Evolutionary conservation across 2,888 invertebrate species (phyloP).

Genomic region (Cephus spinipes): DNA sequence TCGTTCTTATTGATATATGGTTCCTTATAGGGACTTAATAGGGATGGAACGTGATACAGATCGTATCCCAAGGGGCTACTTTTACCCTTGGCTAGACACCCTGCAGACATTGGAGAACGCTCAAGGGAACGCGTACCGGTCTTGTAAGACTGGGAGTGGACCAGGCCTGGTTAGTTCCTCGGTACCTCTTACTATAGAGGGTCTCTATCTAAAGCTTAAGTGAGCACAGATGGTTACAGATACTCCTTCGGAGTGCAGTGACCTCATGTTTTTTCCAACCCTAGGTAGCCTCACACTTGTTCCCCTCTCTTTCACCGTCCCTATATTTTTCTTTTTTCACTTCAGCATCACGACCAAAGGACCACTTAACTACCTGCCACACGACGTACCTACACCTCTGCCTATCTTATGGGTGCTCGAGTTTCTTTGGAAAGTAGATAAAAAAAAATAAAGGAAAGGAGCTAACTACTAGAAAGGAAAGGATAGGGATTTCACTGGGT

Average conservation of each 20-base stretch:
- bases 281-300: constrained; percentile 8
- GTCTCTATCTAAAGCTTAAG: constrained; percentile 10
- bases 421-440: background rate
- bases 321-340: background rate
- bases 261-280: constrained; percentile 9
- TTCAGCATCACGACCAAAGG: constrained; percentile 2
- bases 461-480: background rate
- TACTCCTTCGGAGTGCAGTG: constrained; percentile 8
- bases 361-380: constrained; percentile 8
- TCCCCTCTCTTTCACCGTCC: background rate
- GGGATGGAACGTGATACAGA: background rate
- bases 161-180: background rate
- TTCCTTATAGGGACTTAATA: background rate
- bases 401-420: background rate
- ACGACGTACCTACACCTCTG: background rate
- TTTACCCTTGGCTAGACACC: background rate
- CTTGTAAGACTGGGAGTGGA: background rate
- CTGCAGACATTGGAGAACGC: background rate
- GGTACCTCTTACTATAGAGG: background rate
- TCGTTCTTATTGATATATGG: background rate
- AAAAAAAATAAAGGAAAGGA: background rate
- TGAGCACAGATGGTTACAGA: constrained; percentile 11
- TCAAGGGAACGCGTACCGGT: background rate
- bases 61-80: background rate
- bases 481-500: background rate